Evolutionary conservation across 2,797 vertebrate species (phyloP).

Genomic region (Megaceryle alcyon): DNA sequence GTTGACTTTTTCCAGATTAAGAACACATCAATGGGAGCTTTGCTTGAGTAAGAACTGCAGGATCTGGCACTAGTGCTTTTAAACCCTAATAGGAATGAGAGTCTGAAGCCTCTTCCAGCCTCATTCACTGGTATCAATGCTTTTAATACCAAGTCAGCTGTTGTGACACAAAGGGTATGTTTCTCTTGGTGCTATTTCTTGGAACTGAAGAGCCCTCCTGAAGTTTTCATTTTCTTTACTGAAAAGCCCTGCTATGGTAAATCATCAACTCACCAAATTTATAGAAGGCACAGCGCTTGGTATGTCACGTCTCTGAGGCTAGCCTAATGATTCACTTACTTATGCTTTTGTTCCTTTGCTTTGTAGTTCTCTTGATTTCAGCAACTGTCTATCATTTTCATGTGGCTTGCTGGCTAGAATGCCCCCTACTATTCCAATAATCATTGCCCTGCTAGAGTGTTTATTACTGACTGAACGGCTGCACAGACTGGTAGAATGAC

Average conservation of each 20-base stretch:
- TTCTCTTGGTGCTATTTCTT: slow-evolving; percentile 63
- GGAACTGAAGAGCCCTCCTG: slow-evolving; percentile 63
- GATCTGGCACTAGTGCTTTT: slow-evolving; percentile 51
- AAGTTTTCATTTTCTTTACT: slow-evolving; percentile 73
- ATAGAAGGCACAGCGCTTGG: slow-evolving; percentile 61
- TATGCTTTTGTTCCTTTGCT: slow-evolving; percentile 62
- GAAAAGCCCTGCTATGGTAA: slow-evolving; percentile 65
- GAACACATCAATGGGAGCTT: slow-evolving; percentile 60
- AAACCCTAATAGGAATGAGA: slow-evolving; percentile 59
- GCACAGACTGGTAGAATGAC: slow-evolving; percentile 41
- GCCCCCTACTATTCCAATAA: slow-evolving; percentile 51
- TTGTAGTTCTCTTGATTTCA: slow-evolving; percentile 66
- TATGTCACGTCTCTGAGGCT: slow-evolving; percentile 53
- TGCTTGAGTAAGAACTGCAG: slow-evolving; percentile 51
- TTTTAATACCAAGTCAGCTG: slow-evolving; percentile 61
- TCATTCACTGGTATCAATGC: slow-evolving; percentile 56
- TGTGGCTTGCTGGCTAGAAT: slow-evolving; percentile 55
- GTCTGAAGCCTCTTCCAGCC: slow-evolving; percentile 47
- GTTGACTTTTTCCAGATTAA: slow-evolving; percentile 71
- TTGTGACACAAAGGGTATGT: slow-evolving; percentile 60
- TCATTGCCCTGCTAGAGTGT: slow-evolving; percentile 46
- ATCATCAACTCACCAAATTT: slow-evolving; percentile 66
- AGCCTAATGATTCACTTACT: slow-evolving; percentile 62
- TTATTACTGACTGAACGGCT: slow-evolving; percentile 44
- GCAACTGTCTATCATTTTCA: slow-evolving; percentile 71